These are phyloP conservation scores for Caenorhabditis parvicauda DNA, from an alignment of 2,888 invertebrate species.

Conservation along the genomic window DNA sequence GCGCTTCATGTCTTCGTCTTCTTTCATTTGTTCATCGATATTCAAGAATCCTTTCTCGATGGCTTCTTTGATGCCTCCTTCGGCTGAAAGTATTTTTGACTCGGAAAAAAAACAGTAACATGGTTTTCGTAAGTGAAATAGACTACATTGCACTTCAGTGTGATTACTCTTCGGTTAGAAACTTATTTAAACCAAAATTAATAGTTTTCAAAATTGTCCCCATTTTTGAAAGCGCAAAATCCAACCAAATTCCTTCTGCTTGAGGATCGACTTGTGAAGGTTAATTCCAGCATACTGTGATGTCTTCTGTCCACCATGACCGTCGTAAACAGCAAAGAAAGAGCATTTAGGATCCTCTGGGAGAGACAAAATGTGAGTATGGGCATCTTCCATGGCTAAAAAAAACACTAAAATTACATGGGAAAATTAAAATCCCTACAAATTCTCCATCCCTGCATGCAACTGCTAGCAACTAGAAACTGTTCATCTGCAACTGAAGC, in stretches of 20 bases:
- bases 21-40: slow-evolving; percentile 80
- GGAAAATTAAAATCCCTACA: too few relatives aligned
- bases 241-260: slow-evolving; percentile 64
- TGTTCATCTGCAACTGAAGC: slow-evolving; percentile 55
- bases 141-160: not conserved
- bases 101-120: slow-evolving; percentile 1
- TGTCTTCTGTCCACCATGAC: slow-evolving; percentile 73
- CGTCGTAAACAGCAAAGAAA: slow-evolving; percentile 95
- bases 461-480: slow-evolving; percentile 82
- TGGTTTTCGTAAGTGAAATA: not conserved
- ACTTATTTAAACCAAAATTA: slow-evolving; percentile 1
- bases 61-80: slow-evolving; percentile 81
- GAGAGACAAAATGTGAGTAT: slow-evolving; percentile 84
- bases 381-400: slow-evolving; percentile 96
- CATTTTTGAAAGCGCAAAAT: too few relatives aligned
- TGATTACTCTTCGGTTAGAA: not conserved
- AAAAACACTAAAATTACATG: not conserved
- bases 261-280: slow-evolving; percentile 85
- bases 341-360: slow-evolving; percentile 84
- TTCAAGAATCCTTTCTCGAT: slow-evolving; percentile 85
- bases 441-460: slow-evolving; percentile 99
- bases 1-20: slow-evolving; percentile 80
- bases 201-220: not conserved
- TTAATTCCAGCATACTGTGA: slow-evolving; percentile 92
- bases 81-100: slow-evolving; percentile 68